These are phyloP conservation scores for Eulithis testata DNA, from an alignment of 2,888 invertebrate species.

Conservation along the genomic window DNA sequence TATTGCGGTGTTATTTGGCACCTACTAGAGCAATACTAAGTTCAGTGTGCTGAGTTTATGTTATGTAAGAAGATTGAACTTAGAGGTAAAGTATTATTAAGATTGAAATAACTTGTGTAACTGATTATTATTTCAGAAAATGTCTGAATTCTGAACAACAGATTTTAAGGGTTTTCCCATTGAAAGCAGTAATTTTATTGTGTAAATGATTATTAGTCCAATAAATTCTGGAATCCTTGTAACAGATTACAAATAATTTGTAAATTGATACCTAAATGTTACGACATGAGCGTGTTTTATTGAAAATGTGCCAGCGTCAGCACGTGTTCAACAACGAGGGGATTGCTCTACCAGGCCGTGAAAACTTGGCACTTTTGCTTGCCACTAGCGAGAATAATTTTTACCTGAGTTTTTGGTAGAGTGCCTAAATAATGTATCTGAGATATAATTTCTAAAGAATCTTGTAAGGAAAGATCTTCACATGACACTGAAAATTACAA, in stretches of 20 bases:
- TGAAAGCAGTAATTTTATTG: not conserved
- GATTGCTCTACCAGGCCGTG: constrained; percentile 3
- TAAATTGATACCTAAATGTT: not conserved
- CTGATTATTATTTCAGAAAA: not conserved
- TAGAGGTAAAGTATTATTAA: not conserved
- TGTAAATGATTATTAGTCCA: not conserved
- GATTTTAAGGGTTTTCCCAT: not conserved
- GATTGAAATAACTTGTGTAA: not conserved
- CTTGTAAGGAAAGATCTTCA: not conserved
- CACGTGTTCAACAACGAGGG: constrained; percentile 28
- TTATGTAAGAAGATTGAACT: not conserved
- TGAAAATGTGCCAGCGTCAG: constrained; percentile 29
- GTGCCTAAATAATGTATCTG: no score
- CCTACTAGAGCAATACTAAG: not conserved
- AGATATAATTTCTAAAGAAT: no score
- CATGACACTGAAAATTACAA: no score
- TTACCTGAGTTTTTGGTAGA: constrained; percentile 15
- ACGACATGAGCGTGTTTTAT: constrained; percentile 4
- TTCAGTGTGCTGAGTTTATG: not conserved
- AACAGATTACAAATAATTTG: not conserved
- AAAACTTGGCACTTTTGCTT: constrained; percentile 13
- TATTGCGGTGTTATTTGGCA: no score
- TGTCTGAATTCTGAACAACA: not conserved
- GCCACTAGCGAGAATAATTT: constrained; percentile 10
- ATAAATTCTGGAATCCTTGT: constrained; percentile 4